Evolutionary conservation across 53 echinoderm and acorn worm species (phyloP), one percentile per base, ranked within the genome.

Genomic region (Paracentrotus lividus): DNA sequence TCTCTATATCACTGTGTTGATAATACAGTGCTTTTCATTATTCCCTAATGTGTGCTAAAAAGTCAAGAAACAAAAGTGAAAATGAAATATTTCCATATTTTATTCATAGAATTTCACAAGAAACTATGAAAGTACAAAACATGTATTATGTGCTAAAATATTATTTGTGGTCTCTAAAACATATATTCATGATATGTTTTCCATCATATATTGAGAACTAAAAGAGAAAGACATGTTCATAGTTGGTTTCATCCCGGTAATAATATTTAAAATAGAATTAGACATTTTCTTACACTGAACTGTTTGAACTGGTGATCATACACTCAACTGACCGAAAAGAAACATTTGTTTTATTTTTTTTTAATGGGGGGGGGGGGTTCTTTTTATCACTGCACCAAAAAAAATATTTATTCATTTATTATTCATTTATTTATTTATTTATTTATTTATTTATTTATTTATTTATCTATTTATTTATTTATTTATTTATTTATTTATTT

Each of bases 71-170:
- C 59, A 59, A 60, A 60, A 60, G 7, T 1, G 21, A 15, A 52
- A 52, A 12, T 52, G 15, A 52, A 52, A 33, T 67, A 67, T 67
- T 67, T 67, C 31, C 67, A 67, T 32, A 61, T 61, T 32, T 60
- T 32, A 34, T 67, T 67, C 67, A 32, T 67, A 32, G 33, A 67
- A 67, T 31, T 14, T 67, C 59, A 67, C 33, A 67, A 29, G 14
- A 67, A 67, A 31, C 12, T 67, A 67, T 67, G 33, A 67, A 67
- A 67, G 67, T 67, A 67, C 67, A 67, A 67, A 67, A 67, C 33
- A 67, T 67, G 14, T 33, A 67, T 67, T 33, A 32, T 14, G 31
- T 12, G 14, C 31, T 33, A 67, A 13, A 67, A 67, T 67, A 67
- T 32, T 16, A 67, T n/a, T 33, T 67, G 67, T 67, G 33, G n/a